A percentile compares a stretch with the other conserved stretches of the same genome.
phyloP scores from a whole-genome alignment of 2,888 invertebrate genomes.

The Athalia rosae region DNA sequence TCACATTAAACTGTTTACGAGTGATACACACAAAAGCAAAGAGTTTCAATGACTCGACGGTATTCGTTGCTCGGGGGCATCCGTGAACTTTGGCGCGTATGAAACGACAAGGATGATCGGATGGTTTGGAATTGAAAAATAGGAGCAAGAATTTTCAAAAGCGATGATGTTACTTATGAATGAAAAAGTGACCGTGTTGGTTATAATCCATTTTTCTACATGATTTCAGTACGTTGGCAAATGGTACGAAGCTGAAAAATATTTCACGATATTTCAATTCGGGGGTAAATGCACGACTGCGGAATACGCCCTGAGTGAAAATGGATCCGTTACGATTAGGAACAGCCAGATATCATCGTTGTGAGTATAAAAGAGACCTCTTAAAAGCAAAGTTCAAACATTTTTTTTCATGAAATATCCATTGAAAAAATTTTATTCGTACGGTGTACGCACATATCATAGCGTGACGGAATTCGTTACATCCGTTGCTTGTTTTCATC shows the following conservation, averaged over 20 bases:
- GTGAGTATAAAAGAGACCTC: constrained; percentile 66
- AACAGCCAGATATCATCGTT: constrained; percentile 73
- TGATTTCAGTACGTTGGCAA: constrained; percentile 81
- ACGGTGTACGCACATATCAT: neutral
- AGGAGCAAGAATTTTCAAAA: neutral
- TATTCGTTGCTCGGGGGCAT: neutral
- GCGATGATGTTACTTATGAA: constrained; percentile 46
- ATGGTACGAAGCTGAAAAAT: constrained; percentile 87
- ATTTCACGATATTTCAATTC: constrained; percentile 84
- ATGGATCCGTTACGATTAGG: constrained; percentile 71
- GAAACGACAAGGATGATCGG: neutral
- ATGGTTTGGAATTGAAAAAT: no score
- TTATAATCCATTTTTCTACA: constrained; percentile 44
- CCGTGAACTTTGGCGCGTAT: neutral
- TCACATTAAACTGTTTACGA: no score
- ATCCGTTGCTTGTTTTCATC: neutral
- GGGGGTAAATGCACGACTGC: constrained; percentile 86
- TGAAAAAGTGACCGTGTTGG: constrained; percentile 44
- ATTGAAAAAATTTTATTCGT: neutral
- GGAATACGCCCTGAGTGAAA: constrained; percentile 76
- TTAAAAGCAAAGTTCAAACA: neutral
- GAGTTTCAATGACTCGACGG: neutral
- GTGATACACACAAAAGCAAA: neutral
- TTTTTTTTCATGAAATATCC: neutral
- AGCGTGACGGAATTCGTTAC: neutral